Conservation (phyloP, 1,140 invertebrate species). For the Penaeus vannamei region DNA sequence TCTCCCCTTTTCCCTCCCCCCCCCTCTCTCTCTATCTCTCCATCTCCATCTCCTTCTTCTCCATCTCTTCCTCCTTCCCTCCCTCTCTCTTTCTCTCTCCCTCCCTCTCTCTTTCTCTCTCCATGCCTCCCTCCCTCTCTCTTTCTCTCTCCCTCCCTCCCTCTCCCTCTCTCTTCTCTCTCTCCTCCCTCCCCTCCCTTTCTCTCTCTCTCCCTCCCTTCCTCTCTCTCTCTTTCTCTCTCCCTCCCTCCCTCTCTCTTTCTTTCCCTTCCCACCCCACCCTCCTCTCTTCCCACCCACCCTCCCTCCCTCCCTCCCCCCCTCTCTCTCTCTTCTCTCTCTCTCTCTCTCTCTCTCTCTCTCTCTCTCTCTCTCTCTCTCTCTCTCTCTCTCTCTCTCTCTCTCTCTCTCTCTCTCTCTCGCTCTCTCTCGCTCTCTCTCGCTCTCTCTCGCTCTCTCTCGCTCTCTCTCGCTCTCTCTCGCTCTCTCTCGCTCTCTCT, state of each 20-base stretch:
- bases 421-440: not conserved
- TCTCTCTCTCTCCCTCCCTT: slow-evolving; percentile 5
- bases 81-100: not conserved
- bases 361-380: not conserved
- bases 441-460: no score
- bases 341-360: not conserved
- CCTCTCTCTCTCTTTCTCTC: slow-evolving; percentile 18
- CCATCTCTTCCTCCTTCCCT: not conserved
- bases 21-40: slow-evolving; percentile 29
- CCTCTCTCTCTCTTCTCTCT: not conserved
- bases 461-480: not conserved
- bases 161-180: not conserved
- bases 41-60: not conserved
- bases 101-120: not conserved
- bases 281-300: not conserved
- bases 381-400: no score
- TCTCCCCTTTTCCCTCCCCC: slow-evolving; percentile 11
- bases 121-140: not conserved
- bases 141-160: not conserved
- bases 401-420: not conserved
- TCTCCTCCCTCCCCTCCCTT: not conserved
- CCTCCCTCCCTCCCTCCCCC: no score
- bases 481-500: no score
- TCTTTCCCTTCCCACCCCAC: not conserved
- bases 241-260: not conserved